Conservation (phyloP, 2,888 invertebrate genomes). For the Chorisops tibialis region DNA sequence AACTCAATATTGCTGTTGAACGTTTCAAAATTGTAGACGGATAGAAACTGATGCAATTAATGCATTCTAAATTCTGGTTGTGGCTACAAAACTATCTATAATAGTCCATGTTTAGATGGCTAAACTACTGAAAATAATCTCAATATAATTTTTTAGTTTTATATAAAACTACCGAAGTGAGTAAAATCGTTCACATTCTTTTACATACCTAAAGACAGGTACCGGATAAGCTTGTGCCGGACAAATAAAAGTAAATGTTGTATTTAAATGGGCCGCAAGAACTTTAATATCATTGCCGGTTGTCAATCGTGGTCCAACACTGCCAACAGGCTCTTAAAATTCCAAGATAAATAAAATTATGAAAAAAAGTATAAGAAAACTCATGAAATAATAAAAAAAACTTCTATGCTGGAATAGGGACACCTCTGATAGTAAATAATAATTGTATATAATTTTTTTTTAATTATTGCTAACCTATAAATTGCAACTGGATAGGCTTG, state of each 20-base stretch:
- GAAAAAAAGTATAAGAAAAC: neutral
- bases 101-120: no score
- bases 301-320: constrained; percentile 61
- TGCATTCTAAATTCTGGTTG: no score
- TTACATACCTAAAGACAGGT: constrained; percentile 66
- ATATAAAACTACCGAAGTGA: no score
- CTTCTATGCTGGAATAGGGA: constrained; percentile 25
- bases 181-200: no score
- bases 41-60: no score
- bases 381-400: no score
- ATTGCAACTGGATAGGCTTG: constrained; percentile 68
- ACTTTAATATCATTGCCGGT: constrained; percentile 51
- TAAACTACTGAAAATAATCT: no score
- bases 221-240: constrained; percentile 71
- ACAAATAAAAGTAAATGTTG: constrained; percentile 61
- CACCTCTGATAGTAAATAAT: neutral
- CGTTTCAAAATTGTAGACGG: no score
- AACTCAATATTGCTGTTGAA: no score
- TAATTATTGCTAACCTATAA: constrained; percentile 54
- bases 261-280: constrained; percentile 38
- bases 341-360: constrained; percentile 5
- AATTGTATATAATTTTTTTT: neutral
- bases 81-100: no score
- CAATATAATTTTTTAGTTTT: no score
- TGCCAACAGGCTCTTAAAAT: constrained; percentile 65